Evolutionary conservation across 2,113 vertebrate species (phyloP).

Genomic region (Paramormyrops kingsleyae): DNA sequence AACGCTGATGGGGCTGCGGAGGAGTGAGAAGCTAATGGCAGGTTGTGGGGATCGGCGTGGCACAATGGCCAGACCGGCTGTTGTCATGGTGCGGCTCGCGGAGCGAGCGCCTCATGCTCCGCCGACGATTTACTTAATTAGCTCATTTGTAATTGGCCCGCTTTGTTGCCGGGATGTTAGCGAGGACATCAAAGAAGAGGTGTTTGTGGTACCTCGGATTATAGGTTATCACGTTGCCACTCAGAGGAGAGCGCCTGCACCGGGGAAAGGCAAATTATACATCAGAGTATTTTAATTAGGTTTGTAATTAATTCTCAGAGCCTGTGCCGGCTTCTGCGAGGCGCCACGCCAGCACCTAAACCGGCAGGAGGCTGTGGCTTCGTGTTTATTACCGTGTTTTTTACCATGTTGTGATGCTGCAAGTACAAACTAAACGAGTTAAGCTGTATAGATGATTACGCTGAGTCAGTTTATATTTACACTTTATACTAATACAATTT

Average conservation of each 20-base stretch:
- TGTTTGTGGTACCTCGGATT: constrained; percentile 88
- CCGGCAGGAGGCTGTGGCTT: constrained; percentile 26
- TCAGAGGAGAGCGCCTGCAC: constrained; percentile 58
- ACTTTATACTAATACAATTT: neutral
- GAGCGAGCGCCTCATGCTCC: constrained; percentile 98
- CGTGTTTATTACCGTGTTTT: neutral
- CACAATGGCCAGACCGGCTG: constrained; percentile 81
- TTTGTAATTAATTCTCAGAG: constrained; percentile 71
- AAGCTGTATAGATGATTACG: neutral
- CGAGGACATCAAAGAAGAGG: constrained; percentile 92
- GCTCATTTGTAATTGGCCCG: constrained; percentile 99
- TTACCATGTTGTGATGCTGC: neutral
- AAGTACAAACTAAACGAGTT: neutral
- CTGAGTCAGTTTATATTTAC: neutral
- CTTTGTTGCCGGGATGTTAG: constrained; percentile 97
- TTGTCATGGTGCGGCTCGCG: constrained; percentile 97
- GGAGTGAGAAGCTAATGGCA: constrained; percentile 73
- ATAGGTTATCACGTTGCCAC: constrained; percentile 76
- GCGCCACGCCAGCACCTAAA: constrained; percentile 54
- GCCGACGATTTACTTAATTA: constrained; percentile 99
- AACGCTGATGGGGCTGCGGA: constrained; percentile 53
- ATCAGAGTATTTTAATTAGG: constrained; percentile 77
- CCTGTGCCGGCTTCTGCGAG: constrained; percentile 53
- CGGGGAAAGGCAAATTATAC: constrained; percentile 56
- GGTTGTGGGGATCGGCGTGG: constrained; percentile 79